These are phyloP conservation scores for Egretta garzetta DNA, from an alignment of 2,113 vertebrate genomes.

Conservation along the genomic window DNA sequence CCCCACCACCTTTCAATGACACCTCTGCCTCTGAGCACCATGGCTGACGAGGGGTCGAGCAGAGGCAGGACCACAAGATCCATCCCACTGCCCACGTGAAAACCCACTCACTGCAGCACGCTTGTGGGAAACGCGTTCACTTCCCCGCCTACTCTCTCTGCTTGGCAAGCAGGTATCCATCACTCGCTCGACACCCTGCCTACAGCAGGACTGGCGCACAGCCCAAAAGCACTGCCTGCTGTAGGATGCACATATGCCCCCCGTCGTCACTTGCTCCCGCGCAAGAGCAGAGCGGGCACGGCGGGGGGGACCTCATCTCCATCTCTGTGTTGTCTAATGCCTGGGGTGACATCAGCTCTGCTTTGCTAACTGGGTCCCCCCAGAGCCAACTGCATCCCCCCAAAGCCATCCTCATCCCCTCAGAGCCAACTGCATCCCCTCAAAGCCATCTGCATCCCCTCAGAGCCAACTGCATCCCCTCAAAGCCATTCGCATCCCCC, in stretches of 20 bases:
- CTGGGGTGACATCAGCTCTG: background rate
- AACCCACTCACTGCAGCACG: background rate
- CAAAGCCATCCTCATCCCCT: background rate
- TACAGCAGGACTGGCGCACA: background rate
- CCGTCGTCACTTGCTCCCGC: background rate
- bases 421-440: background rate
- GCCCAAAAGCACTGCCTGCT: background rate
- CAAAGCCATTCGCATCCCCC: background rate
- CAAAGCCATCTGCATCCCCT: background rate
- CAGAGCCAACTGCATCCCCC: background rate
- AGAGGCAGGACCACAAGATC: background rate
- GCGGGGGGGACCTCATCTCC: background rate
- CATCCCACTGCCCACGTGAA: fast-evolving
- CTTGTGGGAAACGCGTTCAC: fast-evolving
- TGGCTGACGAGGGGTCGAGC: background rate
- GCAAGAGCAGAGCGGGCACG: fast-evolving
- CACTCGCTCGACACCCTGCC: background rate
- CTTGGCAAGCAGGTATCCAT: background rate
- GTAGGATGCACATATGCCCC: background rate
- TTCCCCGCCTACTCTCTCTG: background rate
- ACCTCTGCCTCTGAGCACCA: background rate
- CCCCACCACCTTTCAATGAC: background rate
- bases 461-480: background rate
- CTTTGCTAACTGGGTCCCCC: background rate
- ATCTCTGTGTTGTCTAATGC: background rate